These are phyloP conservation scores for Brotula barbata DNA, from an alignment of 2,797 vertebrate genomes.

Conservation along the genomic window DNA sequence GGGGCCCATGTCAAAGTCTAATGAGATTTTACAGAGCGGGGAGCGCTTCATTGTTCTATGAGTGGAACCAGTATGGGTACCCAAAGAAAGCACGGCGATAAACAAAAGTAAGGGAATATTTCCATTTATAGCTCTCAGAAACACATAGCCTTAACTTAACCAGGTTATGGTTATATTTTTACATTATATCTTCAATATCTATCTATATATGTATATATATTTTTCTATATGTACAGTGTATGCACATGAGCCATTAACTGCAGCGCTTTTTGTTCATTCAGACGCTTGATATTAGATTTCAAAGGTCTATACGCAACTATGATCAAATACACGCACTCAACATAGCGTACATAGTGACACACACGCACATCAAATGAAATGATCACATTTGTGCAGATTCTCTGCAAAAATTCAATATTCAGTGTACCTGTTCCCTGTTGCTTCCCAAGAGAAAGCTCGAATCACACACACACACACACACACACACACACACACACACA, in stretches of 20 bases:
- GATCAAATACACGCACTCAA: slow-evolving; percentile 47
- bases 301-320: too few species aligned
- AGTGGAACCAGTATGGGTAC: slow-evolving; percentile 62
- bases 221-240: too few species aligned
- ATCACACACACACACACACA: slow-evolving; percentile 10
- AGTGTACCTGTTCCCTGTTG: neutral
- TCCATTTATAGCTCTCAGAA: slow-evolving; percentile 78
- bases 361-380: neutral
- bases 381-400: slow-evolving; percentile 24
- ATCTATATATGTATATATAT: too few species aligned
- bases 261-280: slow-evolving; percentile 65
- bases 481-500: slow-evolving; percentile 21
- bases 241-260: slow-evolving; percentile 67
- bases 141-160: slow-evolving; percentile 80
- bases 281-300: too few species aligned
- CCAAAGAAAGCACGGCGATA: slow-evolving; percentile 69
- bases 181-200: too few species aligned
- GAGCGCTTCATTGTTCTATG: slow-evolving; percentile 56
- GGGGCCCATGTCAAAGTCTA: slow-evolving; percentile 63
- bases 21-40: slow-evolving; percentile 68
- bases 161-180: slow-evolving; percentile 62
- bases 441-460: neutral
- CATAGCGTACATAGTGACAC: neutral
- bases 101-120: slow-evolving; percentile 71
- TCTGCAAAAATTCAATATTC: neutral